Evolutionary conservation across 1,140 invertebrate species (phyloP).

Genomic region (Saccostrea echinata): DNA sequence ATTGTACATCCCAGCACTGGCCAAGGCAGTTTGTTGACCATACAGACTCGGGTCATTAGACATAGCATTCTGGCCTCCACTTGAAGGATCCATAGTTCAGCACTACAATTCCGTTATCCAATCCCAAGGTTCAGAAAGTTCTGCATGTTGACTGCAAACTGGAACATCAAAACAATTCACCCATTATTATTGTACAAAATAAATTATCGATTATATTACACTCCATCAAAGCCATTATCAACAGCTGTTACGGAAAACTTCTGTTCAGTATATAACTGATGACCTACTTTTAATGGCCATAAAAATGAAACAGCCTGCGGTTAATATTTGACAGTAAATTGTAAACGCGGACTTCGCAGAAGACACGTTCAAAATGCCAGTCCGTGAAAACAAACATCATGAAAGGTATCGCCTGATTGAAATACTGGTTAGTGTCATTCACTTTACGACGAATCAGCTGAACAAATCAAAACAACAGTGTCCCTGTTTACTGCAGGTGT

Average conservation of each 20-base stretch:
- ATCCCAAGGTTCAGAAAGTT: slow-evolving; percentile 6
- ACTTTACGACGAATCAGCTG: neutral
- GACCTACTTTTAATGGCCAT: neutral
- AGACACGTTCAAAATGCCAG: neutral
- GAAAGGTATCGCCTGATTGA: neutral
- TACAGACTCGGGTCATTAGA: neutral
- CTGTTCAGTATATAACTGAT: neutral
- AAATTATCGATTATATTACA: neutral
- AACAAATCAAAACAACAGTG: slow-evolving; percentile 6
- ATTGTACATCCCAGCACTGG: slow-evolving; percentile 17
- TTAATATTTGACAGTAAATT: neutral
- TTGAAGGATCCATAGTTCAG: neutral
- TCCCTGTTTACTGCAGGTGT: neutral
- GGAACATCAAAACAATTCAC: neutral
- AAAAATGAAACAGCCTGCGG: slow-evolving; percentile 22
- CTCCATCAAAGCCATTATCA: neutral
- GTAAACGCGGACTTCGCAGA: slow-evolving; percentile 21
- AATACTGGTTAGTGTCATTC: neutral
- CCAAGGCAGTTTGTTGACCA: neutral
- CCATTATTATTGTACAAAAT: neutral
- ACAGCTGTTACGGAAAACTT: neutral
- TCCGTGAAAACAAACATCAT: neutral
- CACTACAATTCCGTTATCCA: neutral
- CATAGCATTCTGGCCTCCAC: neutral
- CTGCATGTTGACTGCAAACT: slow-evolving; percentile 18